phyloP scores from a whole-genome alignment of 2,797 vertebrate genomes.

The Tapera naevia region DNA sequence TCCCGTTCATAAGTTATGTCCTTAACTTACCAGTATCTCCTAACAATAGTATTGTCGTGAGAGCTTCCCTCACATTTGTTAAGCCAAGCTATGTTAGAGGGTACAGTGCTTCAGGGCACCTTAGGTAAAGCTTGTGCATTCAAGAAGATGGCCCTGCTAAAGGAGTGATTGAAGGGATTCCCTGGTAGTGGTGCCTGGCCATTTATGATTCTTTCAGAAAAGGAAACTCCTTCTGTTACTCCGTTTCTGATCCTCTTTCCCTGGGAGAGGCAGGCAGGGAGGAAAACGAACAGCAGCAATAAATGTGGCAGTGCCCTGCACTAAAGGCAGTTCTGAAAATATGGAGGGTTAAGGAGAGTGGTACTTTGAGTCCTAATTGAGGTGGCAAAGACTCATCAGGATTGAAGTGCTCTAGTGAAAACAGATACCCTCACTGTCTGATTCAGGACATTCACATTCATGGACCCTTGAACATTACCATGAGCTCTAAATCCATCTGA shows the following conservation, averaged over 20 bases:
- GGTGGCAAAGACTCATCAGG: neutral
- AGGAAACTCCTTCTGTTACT: neutral
- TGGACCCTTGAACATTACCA: neutral
- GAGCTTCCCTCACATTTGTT: neutral
- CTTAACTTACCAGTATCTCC: neutral
- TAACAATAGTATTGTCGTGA: neutral
- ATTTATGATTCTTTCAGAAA: neutral
- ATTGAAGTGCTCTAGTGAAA: neutral
- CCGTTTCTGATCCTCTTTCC: neutral
- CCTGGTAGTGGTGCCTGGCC: too few species aligned
- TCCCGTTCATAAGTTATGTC: neutral
- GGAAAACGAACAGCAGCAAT: neutral
- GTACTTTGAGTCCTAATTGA: neutral
- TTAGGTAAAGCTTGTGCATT: neutral
- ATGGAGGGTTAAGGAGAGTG: neutral
- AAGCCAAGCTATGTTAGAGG: neutral
- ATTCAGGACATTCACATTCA: neutral
- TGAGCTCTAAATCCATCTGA: neutral
- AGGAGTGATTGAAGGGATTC: neutral
- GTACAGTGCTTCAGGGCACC: neutral
- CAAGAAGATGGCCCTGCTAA: neutral
- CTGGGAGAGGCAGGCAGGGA: neutral
- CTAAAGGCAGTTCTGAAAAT: neutral
- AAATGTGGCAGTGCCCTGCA: neutral
- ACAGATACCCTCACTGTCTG: neutral